Evolutionary conservation across 2,113 vertebrate species (phyloP), one percentile per base, ranked within the genome.

Genomic region (Alosa alosa): DNA sequence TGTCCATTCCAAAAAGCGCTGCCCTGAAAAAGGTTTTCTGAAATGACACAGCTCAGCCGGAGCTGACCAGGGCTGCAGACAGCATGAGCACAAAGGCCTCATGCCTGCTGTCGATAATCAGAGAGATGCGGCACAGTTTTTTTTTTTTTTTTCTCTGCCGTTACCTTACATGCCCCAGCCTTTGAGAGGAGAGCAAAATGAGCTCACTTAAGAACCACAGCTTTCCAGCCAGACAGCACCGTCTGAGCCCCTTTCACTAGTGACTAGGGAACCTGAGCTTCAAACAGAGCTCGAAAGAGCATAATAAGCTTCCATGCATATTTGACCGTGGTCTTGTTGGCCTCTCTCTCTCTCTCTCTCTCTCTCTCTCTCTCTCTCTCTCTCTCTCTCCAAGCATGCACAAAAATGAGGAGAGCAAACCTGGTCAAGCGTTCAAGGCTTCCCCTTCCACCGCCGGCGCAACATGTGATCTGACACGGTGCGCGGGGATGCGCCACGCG

Each of bases 131-230:
- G 83, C 64, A 55, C 81, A 81, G n/a, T 60, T 64, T 86, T 17
- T 36, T n/a, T n/a, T n/a, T n/a, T n/a, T n/a, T 60, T 6, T 60
- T 22, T 22, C 20, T 60, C 20, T 78, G 68, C 36, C 3, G 68
- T 87, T 49, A 87, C 86, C 84, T 87, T 84, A 82, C n/a, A 68
- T 87, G 86, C 85, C 83, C 78, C 17, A 10, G 60, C 46, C 81
- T 86, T 72, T 86, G 47, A 39, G 88, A 83, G 84, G 60, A 60
- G 52, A 87, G 86, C 46, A 45, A 86, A 87, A 60, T 82, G 68
- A 82, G 36, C 52, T 84, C 25, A 7, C 75, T 64, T 44, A 82
- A 50, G 25, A 81, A 82, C 52, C 85, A 57, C 83, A 84, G 72
- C 72, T 15, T 17, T 22, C 18, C 88, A 87, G 25, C 84, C 85